Conservation (phyloP, 2,113 vertebrate species). For the Laticauda colubrina region DNA sequence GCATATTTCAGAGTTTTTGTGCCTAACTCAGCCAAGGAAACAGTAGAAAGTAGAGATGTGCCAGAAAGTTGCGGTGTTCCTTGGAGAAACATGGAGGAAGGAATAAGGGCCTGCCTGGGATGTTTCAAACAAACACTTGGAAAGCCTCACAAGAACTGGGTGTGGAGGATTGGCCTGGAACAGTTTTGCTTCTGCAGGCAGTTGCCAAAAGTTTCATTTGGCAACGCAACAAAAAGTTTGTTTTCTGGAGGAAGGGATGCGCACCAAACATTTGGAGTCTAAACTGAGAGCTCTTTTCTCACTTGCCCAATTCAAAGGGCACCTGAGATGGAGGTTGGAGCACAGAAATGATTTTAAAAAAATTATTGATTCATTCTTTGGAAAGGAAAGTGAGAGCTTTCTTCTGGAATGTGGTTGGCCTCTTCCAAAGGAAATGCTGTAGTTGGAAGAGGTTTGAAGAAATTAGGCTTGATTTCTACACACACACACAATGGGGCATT, state of each 20-base stretch:
- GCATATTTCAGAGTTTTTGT: background rate
- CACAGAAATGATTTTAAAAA: background rate
- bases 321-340: background rate
- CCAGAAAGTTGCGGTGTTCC: constrained; percentile 26
- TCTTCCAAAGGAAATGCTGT: background rate
- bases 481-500: background rate
- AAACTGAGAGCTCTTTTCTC: background rate
- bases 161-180: constrained; percentile 57
- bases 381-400: background rate
- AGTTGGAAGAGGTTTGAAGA: background rate
- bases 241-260: constrained; percentile 34
- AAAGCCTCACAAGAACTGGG: constrained; percentile 61
- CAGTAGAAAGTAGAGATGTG: constrained; percentile 43
- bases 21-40: background rate
- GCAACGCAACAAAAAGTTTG: constrained; percentile 50
- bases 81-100: constrained; percentile 56
- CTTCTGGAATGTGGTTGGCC: too few relatives aligned
- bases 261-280: background rate
- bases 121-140: constrained; percentile 51
- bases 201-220: constrained; percentile 51
- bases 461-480: background rate
- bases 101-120: constrained; percentile 44
- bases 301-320: background rate
- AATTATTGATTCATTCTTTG: background rate
- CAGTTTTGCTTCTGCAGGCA: constrained; percentile 6